phyloP scores from a whole-genome alignment of 2,888 invertebrate species.

The Lottia scabra region DNA sequence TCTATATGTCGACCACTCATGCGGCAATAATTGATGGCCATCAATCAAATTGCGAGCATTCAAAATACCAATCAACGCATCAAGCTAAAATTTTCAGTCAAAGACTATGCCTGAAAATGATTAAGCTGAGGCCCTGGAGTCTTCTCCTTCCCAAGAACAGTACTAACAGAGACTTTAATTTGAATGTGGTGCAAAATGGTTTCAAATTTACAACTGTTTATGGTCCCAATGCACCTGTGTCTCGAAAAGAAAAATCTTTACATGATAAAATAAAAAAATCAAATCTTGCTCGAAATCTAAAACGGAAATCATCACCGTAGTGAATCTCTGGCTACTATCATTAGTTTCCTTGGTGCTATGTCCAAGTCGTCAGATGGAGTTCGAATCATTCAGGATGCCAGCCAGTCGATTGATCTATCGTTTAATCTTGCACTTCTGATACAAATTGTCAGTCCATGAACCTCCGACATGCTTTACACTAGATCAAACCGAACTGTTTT shows the following conservation, averaged over 20 bases:
- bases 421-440: neutral
- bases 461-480: neutral
- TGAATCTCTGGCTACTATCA: neutral
- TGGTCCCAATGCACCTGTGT: too few relatives aligned
- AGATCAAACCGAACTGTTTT: neutral
- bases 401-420: neutral
- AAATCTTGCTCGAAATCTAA: too few relatives aligned
- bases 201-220: too few relatives aligned
- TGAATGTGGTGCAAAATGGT: too few relatives aligned
- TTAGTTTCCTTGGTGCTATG: neutral
- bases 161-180: too few relatives aligned
- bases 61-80: neutral
- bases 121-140: too few relatives aligned
- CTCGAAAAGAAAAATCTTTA: too few relatives aligned
- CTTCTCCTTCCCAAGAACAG: too few relatives aligned
- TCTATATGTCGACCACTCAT: neutral
- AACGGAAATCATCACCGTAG: too few relatives aligned
- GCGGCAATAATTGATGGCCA: neutral
- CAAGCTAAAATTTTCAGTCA: neutral
- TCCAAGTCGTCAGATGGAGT: neutral
- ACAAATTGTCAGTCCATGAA: conserved; percentile 6
- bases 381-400: neutral
- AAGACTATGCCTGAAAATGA: neutral
- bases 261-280: too few relatives aligned
- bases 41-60: neutral